phyloP scores from a whole-genome alignment of 2,888 invertebrate species.

The Odontocolon sp. region DNA sequence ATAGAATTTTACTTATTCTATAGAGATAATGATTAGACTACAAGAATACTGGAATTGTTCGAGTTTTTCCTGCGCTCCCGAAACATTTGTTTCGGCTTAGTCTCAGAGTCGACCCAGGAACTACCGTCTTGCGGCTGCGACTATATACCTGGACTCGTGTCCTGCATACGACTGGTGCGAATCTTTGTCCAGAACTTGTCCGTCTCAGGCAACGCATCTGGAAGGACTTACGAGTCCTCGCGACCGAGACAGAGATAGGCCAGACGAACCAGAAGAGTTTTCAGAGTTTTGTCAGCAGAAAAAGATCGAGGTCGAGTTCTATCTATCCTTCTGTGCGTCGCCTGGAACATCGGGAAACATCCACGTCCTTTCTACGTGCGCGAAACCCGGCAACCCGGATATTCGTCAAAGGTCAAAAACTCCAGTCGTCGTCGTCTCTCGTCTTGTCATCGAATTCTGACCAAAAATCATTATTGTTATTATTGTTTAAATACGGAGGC shows the following conservation, averaged over 20 bases:
- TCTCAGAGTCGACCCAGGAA: slow-evolving; percentile 5
- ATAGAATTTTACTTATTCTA: not conserved
- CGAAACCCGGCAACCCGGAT: slow-evolving; percentile 65
- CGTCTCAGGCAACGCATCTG: slow-evolving; percentile 69
- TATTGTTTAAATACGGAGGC: slow-evolving; percentile 29
- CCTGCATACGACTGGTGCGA: slow-evolving; percentile 31
- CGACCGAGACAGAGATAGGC: slow-evolving; percentile 13
- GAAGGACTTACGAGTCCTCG: slow-evolving; percentile 71
- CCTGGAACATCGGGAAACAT: slow-evolving; percentile 24
- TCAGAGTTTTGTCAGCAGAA: not conserved
- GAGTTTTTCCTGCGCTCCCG: slow-evolving; percentile 24
- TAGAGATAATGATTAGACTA: not conserved
- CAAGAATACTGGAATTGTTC: not conserved
- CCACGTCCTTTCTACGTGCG: slow-evolving; percentile 63
- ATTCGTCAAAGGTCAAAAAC: slow-evolving; percentile 63
- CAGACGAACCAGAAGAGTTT: slow-evolving; percentile 15
- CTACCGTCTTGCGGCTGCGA: slow-evolving; percentile 1
- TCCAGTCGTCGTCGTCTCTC: not conserved
- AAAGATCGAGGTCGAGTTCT: slow-evolving; percentile 52
- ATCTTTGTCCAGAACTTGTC: slow-evolving; percentile 11
- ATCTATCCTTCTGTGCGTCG: slow-evolving; percentile 4
- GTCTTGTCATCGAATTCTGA: slow-evolving; percentile 5
- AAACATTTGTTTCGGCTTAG: slow-evolving; percentile 66
- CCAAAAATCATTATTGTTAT: slow-evolving; percentile 34
- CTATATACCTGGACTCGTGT: slow-evolving; percentile 33